These are phyloP conservation scores for Oscarella lobularis DNA, from an alignment of 37 sponge, comb jelly and placozoan genomes.

Conservation along the genomic window DNA sequence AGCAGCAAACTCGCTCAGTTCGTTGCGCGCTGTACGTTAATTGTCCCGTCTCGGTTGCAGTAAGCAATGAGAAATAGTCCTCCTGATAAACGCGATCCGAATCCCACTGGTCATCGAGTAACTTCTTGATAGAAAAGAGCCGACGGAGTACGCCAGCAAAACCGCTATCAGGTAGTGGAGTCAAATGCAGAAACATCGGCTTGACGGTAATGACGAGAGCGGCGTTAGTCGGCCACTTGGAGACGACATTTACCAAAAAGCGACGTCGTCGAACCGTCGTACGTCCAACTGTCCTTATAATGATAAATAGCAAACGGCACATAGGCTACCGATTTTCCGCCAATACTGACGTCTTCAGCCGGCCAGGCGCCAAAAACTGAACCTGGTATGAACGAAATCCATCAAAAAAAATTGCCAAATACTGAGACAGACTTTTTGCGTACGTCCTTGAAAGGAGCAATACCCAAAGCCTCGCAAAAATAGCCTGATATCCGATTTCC, in stretches of 20 bases:
- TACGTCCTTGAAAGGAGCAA: constrained; percentile 69
- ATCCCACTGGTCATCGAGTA: constrained; percentile 27
- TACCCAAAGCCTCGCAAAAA: constrained; percentile 40
- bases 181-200: not conserved
- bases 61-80: constrained; percentile 32
- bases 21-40: not conserved
- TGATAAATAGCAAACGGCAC: constrained; percentile 5
- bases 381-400: constrained; percentile 25
- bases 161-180: constrained; percentile 13
- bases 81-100: constrained; percentile 19
- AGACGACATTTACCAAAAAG: constrained; percentile 15
- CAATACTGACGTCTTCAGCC: constrained; percentile 16
- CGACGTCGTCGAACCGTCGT: constrained; percentile 38
- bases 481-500: constrained; percentile 58
- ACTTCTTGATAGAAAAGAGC: constrained; percentile 20
- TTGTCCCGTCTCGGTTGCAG: constrained; percentile 34
- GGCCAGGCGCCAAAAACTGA: constrained; percentile 23
- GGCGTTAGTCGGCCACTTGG: constrained; percentile 1
- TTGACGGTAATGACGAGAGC: constrained; percentile 8
- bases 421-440: no score
- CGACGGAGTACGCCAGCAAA: constrained; percentile 19
- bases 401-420: no score
- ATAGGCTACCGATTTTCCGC: constrained; percentile 10
- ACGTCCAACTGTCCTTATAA: constrained; percentile 33
- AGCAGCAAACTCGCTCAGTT: not conserved